A percentile compares a stretch with the other conserved stretches of the same genome.
Evolutionary conservation across 2,113 vertebrate species (phyloP).

Genomic region (Sapajus apella): DNA sequence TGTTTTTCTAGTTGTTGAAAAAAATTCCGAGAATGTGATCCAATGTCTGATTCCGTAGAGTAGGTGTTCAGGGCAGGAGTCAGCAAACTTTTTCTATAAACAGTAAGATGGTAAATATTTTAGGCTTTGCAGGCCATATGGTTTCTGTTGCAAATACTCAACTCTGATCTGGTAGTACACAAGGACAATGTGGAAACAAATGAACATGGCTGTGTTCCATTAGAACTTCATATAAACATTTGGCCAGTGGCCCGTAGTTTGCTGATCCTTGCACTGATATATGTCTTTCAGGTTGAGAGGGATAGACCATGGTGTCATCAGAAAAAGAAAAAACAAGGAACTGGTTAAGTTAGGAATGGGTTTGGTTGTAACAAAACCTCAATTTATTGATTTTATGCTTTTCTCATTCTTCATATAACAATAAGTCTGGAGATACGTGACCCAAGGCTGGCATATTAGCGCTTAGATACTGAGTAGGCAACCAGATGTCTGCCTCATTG

Average conservation of each 20-base stretch:
- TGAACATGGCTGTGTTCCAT: not conserved
- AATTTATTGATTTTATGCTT: not conserved
- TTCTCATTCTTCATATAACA: not conserved
- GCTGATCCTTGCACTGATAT: not conserved
- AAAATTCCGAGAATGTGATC: not conserved
- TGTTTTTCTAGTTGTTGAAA: not conserved
- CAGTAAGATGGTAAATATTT: not conserved
- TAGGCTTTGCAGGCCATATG: not conserved
- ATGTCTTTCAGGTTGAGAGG: not conserved
- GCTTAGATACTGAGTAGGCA: not conserved
- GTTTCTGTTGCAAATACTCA: not conserved
- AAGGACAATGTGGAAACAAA: not conserved
- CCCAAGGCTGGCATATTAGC: not conserved
- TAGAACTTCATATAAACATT: not conserved
- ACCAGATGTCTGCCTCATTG: not conserved
- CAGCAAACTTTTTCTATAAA: not conserved
- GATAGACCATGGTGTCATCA: not conserved
- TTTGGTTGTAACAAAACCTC: not conserved
- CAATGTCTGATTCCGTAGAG: not conserved
- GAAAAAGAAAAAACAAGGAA: not conserved
- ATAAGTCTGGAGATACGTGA: not conserved
- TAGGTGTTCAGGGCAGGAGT: not conserved
- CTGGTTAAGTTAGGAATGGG: not conserved
- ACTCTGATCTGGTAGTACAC: not conserved
- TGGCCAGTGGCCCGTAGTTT: not conserved